Base-by-base conservation (phyloP, 2,113 vertebrate genomes). In the Platichthys flesus region DNA sequence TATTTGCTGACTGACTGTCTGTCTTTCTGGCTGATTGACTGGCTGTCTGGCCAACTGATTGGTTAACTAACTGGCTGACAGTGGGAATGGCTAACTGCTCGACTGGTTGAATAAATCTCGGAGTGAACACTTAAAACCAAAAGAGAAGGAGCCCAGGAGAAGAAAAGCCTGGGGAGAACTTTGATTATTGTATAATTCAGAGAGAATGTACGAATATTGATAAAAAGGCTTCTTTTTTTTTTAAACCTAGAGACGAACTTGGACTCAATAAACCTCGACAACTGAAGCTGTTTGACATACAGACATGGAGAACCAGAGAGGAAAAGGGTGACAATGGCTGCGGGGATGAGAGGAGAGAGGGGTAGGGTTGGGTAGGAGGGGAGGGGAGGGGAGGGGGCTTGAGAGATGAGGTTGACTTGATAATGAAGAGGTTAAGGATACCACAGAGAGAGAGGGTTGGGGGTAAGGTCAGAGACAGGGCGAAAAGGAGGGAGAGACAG, bases 1-100 rank as follows among this genome's bases (percentile, higher is more conserved):
- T 98, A 97, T 97, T 96, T 96, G 95, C 94, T 94, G 94, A 95
- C 95, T 96, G 96, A 96, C 95, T 96, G 95, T 93, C 91, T 93
- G 94, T 94, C 94, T 94, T 94, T 94, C 94, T 95, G 72, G 93
- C 92, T 88, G 85, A 85, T 74, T 85, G 84, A 81, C 79, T 78
- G 86, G 56, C 73, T 80, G 69, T 67, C 73, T 86, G 87, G 84
- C 79, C 78, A 70, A 78, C 83, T 81, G 71, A 65, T 28, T 58
- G 56, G 55, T n/a, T 56, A 24, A 56, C 55, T 15, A 52, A 18
- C 68, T 55, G 47, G 31, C 73, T 73, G 84, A 31, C 52, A 59
- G 67, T 9, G 60, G 81, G 78, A 78, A 51, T 7, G 45, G 60
- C 61, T 66, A 78, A 63, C 72, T 71, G 62, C 67, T 79, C 7